Evolutionary conservation across 2,797 vertebrate genomes (phyloP).

Genomic region (Arctocebus calabarensis): DNA sequence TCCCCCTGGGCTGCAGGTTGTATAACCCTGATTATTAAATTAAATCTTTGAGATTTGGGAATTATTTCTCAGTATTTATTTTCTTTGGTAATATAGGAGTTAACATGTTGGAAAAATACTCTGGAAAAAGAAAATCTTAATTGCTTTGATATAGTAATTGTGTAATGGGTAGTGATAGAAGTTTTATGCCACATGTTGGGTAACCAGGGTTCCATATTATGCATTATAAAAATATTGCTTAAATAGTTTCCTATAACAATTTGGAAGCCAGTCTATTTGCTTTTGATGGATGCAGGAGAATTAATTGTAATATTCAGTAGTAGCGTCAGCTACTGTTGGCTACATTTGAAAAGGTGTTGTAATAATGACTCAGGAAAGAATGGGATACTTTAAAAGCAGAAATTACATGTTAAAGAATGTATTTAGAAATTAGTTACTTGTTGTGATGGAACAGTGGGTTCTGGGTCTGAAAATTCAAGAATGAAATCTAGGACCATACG

Average conservation of each 20-base stretch:
- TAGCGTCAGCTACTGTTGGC: not conserved
- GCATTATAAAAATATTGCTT: not conserved
- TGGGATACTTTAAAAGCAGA: not conserved
- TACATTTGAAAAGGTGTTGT: not conserved
- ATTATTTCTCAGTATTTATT: not conserved
- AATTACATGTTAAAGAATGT: not conserved
- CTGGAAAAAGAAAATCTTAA: not conserved
- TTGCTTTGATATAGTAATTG: not conserved
- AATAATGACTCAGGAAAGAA: not conserved
- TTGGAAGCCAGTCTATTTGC: not conserved
- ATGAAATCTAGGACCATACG: too few relatives aligned
- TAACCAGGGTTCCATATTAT: not conserved
- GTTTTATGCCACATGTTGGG: not conserved
- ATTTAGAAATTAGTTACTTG: not conserved
- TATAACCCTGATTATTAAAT: too few relatives aligned
- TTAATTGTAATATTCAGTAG: not conserved
- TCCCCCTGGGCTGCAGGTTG: too few relatives aligned
- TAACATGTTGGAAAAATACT: not conserved
- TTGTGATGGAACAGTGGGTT: not conserved
- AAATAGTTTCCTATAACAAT: not conserved
- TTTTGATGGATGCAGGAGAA: not conserved
- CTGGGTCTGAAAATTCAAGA: too few relatives aligned
- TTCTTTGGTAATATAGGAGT: not conserved
- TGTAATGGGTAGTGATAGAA: fast-evolving
- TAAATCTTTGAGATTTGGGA: not conserved